These are phyloP conservation scores for Varanus salvator DNA, from an alignment of 2,113 vertebrate genomes.

Conservation along the genomic window DNA sequence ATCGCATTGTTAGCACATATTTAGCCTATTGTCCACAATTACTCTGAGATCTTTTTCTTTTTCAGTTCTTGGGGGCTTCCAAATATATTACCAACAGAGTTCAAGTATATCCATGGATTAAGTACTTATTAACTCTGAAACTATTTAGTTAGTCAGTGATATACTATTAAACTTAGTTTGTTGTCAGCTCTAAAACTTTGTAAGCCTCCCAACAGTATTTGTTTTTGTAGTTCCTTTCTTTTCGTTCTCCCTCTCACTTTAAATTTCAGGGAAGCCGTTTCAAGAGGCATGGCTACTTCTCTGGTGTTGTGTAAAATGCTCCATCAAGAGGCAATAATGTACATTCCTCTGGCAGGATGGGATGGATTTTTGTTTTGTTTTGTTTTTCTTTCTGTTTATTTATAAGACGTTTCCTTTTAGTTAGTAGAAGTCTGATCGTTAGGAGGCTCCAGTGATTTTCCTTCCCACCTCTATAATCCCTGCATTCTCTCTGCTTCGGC, in stretches of 20 bases:
- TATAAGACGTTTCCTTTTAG: conserved; percentile 87
- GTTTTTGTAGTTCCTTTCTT: conserved; percentile 34
- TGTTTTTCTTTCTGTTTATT: conserved; percentile 87
- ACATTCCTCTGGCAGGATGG: conserved; percentile 83
- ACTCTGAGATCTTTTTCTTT: too few species aligned
- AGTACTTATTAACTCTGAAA: conserved; percentile 66
- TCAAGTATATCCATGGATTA: conserved; percentile 46
- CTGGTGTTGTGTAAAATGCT: conserved; percentile 82
- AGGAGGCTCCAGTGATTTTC: conserved; percentile 88
- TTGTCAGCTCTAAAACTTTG: conserved; percentile 72
- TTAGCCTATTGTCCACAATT: too few species aligned
- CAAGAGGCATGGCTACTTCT: conserved; percentile 78
- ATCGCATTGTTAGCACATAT: too few species aligned
- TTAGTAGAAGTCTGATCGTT: conserved; percentile 85
- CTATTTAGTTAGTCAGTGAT: conserved; percentile 65
- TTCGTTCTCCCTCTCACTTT: neutral
- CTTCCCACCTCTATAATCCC: conserved; percentile 85
- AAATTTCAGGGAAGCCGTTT: conserved; percentile 64
- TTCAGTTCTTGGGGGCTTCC: neutral
- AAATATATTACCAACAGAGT: neutral
- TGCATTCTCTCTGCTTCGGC: conserved; percentile 82
- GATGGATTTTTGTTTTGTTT: conserved; percentile 74
- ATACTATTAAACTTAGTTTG: conserved; percentile 75
- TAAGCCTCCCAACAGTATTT: conserved; percentile 65
- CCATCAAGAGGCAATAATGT: conserved; percentile 83